These are phyloP conservation scores for Morone saxatilis DNA, from an alignment of 2,113 vertebrate species.

Conservation along the genomic window DNA sequence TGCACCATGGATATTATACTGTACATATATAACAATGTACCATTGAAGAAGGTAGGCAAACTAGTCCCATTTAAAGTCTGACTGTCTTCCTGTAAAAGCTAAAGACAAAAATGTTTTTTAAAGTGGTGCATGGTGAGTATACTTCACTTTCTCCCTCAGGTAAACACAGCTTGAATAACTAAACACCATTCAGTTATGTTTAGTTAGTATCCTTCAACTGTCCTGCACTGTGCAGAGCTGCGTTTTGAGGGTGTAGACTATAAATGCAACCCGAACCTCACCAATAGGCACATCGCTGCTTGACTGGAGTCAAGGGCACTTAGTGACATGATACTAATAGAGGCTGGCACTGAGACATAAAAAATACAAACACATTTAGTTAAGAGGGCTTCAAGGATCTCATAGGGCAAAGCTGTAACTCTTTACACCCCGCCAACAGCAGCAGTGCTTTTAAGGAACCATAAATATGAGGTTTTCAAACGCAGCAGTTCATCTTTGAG, in stretches of 20 bases:
- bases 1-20: neutral
- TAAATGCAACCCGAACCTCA: conserved; percentile 53
- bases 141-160: conserved; percentile 10
- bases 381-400: conserved; percentile 69
- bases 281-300: conserved; percentile 27
- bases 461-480: conserved; percentile 51
- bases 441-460: conserved; percentile 51
- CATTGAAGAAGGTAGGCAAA: conserved; percentile 9
- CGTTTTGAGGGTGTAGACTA: conserved; percentile 31
- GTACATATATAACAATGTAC: neutral
- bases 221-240: conserved; percentile 22
- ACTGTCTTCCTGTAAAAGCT: conserved; percentile 10
- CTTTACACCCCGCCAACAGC: conserved; percentile 23
- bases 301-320: conserved; percentile 73
- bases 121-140: neutral
- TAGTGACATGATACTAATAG: conserved; percentile 73
- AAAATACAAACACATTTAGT: conserved; percentile 76
- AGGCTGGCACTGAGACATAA: conserved; percentile 66
- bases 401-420: conserved; percentile 66
- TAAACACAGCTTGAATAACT: conserved; percentile 28
- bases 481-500: neutral
- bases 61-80: conserved; percentile 24
- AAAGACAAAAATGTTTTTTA: neutral
- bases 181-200: conserved; percentile 32
- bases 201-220: conserved; percentile 30